Conservation (phyloP, 1,140 invertebrate species). For the Bombus waltoni region DNA sequence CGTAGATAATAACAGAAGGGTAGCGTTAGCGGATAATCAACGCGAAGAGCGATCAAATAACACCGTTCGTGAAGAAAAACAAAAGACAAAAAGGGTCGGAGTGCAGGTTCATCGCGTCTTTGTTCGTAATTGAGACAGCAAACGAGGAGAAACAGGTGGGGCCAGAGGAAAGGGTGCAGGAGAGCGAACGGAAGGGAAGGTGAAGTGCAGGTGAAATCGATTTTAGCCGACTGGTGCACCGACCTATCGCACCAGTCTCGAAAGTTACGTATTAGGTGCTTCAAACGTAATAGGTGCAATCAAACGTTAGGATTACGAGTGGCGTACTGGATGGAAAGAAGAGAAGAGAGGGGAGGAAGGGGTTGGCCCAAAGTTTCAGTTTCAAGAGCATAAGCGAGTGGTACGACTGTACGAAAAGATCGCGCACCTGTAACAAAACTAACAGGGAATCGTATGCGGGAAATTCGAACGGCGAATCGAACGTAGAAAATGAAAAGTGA, state of each 20-base stretch:
- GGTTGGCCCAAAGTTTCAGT: constrained; percentile 52
- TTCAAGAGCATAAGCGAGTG: constrained; percentile 62
- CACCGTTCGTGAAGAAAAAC: neutral
- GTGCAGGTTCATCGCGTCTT: neutral
- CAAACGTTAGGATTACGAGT: constrained; percentile 76
- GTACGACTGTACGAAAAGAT: constrained; percentile 40
- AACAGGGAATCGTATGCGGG: neutral
- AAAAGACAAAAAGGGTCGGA: neutral
- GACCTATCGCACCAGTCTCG: constrained; percentile 61
- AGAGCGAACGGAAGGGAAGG: constrained; percentile 27
- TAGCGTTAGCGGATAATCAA: too few species aligned
- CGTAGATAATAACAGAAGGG: neutral
- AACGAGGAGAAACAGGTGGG: constrained; percentile 23
- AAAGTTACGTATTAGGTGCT: constrained; percentile 76
- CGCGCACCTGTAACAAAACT: constrained; percentile 21
- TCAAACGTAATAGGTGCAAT: constrained; percentile 75
- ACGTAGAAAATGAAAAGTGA: neutral
- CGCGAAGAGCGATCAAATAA: neutral
- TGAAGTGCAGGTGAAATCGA: constrained; percentile 64
- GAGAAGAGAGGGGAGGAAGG: constrained; percentile 15
- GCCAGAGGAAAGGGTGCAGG: neutral
- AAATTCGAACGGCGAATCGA: neutral
- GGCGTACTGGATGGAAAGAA: neutral
- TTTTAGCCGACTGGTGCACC: constrained; percentile 55
- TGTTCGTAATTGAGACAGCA: constrained; percentile 43